These are phyloP conservation scores for Eulemur coronatus DNA, from an alignment of 2,797 vertebrate genomes.

Conservation along the genomic window DNA sequence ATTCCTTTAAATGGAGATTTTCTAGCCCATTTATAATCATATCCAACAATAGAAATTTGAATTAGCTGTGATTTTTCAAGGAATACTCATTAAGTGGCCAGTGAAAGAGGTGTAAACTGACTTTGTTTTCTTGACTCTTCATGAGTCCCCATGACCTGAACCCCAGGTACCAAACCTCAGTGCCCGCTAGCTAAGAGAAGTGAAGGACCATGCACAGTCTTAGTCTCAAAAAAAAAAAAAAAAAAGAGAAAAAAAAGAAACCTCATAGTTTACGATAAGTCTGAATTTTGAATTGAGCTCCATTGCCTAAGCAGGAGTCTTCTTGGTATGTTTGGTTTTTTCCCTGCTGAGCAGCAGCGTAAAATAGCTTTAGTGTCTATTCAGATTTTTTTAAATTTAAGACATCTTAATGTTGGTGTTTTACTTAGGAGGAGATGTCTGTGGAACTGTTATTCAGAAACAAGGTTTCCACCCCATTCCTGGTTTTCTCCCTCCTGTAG, in stretches of 20 bases:
- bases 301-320: background rate
- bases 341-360: background rate
- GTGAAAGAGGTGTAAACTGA: background rate
- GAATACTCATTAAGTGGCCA: background rate
- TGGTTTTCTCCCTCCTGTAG: slow-evolving; percentile 78
- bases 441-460: background rate
- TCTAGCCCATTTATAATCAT: background rate
- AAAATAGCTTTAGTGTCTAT: background rate
- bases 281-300: background rate
- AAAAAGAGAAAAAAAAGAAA: no score
- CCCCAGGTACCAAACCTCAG: background rate
- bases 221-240: background rate
- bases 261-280: background rate
- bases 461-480: background rate
- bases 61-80: slow-evolving; percentile 23
- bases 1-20: slow-evolving; percentile 30
- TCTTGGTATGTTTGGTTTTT: background rate
- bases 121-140: background rate
- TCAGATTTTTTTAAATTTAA: background rate
- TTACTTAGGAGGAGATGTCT: background rate
- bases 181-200: background rate
- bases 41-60: background rate
- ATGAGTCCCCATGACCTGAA: background rate
- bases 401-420: background rate
- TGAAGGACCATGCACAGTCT: background rate